These are phyloP conservation scores for Muscidifurax raptorellus DNA, from an alignment of 1,140 invertebrate genomes.

Conservation along the genomic window DNA sequence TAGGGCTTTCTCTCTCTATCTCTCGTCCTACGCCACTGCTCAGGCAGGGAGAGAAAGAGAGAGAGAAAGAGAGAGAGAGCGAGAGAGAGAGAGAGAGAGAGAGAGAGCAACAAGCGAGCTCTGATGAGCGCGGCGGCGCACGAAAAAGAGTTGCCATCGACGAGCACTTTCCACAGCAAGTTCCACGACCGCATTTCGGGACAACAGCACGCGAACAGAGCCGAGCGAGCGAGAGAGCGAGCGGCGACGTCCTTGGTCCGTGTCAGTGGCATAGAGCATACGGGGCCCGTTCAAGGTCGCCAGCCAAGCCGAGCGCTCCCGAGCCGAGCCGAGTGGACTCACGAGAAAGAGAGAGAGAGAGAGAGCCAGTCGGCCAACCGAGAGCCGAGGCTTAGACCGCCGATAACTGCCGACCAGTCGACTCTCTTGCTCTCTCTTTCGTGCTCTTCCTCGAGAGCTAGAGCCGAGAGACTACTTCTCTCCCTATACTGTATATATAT, in stretches of 20 bases:
- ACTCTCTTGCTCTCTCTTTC: slow-evolving; percentile 5
- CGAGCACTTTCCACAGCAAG: slow-evolving; percentile 71
- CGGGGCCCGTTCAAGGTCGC: slow-evolving; percentile 75
- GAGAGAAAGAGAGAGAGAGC: background rate
- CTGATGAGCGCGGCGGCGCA: slow-evolving; percentile 46
- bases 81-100: background rate
- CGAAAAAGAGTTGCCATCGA: slow-evolving; percentile 72
- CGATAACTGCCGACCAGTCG: background rate
- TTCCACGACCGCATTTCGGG: slow-evolving; percentile 75
- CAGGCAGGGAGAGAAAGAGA: background rate
- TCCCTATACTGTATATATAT: background rate
- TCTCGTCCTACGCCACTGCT: too few species aligned
- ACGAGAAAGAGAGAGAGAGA: too few species aligned
- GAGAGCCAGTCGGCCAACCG: slow-evolving; percentile 37
- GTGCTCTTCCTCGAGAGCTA: slow-evolving; percentile 10
- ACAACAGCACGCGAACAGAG: slow-evolving; percentile 62
- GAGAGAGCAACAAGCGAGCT: background rate
- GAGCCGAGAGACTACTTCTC: slow-evolving; percentile 38
- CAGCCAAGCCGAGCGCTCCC: slow-evolving; percentile 62
- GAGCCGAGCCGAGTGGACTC: slow-evolving; percentile 50
- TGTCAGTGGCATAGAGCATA: slow-evolving; percentile 76
- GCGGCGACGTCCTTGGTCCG: slow-evolving; percentile 73
- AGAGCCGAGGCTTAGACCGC: background rate
- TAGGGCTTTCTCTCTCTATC: too few species aligned
- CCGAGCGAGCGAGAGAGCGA: slow-evolving; percentile 12